These are phyloP conservation scores for Siniperca obscura DNA, from an alignment of 2,797 vertebrate genomes.

Conservation along the genomic window DNA sequence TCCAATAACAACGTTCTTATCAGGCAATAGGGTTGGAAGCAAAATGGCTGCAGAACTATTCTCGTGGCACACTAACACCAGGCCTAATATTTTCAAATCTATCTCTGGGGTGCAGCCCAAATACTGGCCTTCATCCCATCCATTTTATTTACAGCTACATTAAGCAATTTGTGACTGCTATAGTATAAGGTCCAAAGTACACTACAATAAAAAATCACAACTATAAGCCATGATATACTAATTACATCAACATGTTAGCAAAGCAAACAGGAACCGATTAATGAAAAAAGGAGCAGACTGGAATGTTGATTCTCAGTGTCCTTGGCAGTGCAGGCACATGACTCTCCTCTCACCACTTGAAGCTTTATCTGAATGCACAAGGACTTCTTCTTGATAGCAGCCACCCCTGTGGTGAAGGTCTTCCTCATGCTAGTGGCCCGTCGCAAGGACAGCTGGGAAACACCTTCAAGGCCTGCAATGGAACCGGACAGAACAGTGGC, in stretches of 20 bases:
- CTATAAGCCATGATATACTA: neutral
- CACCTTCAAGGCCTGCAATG: conserved; percentile 93
- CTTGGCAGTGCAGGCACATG: neutral
- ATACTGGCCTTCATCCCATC: conserved; percentile 32
- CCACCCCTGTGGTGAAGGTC: conserved; percentile 94
- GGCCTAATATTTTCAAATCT: conserved; percentile 43
- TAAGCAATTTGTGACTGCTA: conserved; percentile 19
- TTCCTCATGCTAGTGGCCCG: conserved; percentile 96
- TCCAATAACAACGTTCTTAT: neutral
- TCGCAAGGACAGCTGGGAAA: conserved; percentile 92
- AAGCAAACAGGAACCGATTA: neutral
- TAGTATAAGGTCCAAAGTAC: conserved; percentile 11
- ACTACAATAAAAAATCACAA: conserved; percentile 33
- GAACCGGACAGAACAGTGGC: conserved; percentile 91
- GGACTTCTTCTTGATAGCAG: conserved; percentile 95
- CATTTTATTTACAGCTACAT: conserved; percentile 47
- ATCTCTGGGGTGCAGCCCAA: conserved; percentile 38
- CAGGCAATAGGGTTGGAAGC: conserved; percentile 4
- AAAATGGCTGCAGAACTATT: conserved; percentile 25
- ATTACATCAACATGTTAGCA: conserved; percentile 3
- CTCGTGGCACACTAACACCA: conserved; percentile 22
- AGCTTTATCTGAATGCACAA: conserved; percentile 97
- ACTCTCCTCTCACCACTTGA: conserved; percentile 91
- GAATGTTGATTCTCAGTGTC: neutral
- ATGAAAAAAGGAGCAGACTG: neutral